A percentile compares a stretch with the other conserved stretches of the same genome.
Evolutionary conservation across 92 coral and sea anemone species (phyloP).

Genomic region (Parazoanthus atlanticus): DNA sequence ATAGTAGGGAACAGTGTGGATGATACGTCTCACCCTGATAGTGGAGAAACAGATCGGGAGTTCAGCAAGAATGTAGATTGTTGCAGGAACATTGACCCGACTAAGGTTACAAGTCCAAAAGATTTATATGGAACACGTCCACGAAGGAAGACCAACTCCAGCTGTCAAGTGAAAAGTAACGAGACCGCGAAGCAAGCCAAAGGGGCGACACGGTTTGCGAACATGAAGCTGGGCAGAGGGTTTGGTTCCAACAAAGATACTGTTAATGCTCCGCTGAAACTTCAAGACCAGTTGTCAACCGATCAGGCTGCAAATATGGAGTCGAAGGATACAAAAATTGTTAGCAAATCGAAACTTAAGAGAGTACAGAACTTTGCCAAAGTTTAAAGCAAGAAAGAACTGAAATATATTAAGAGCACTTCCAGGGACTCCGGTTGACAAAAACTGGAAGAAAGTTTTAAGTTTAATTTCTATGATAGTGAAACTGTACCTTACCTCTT

Average conservation of each 20-base stretch:
- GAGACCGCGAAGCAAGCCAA: neutral
- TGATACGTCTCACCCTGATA: neutral
- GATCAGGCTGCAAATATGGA: neutral
- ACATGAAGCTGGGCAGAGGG: constrained; percentile 11
- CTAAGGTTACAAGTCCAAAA: neutral
- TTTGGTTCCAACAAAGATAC: constrained; percentile 20
- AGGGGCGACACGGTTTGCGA: neutral
- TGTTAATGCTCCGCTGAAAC: constrained; percentile 7
- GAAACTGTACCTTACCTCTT: too few species aligned
- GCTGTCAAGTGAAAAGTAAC: neutral
- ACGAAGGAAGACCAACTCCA: neutral
- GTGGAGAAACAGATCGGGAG: neutral
- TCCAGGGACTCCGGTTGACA: neutral
- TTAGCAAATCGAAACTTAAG: neutral
- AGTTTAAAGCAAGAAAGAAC: neutral
- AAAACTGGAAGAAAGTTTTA: neutral
- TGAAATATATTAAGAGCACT: neutral
- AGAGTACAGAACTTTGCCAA: constrained; percentile 28
- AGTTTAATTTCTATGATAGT: too few species aligned
- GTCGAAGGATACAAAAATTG: neutral
- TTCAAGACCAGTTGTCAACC: neutral
- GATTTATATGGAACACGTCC: constrained; percentile 1
- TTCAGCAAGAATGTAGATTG: neutral
- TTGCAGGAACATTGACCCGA: neutral
- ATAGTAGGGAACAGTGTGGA: neutral